Base-by-base conservation (phyloP, 2,888 invertebrate genomes). In the Ligdia adustata region DNA sequence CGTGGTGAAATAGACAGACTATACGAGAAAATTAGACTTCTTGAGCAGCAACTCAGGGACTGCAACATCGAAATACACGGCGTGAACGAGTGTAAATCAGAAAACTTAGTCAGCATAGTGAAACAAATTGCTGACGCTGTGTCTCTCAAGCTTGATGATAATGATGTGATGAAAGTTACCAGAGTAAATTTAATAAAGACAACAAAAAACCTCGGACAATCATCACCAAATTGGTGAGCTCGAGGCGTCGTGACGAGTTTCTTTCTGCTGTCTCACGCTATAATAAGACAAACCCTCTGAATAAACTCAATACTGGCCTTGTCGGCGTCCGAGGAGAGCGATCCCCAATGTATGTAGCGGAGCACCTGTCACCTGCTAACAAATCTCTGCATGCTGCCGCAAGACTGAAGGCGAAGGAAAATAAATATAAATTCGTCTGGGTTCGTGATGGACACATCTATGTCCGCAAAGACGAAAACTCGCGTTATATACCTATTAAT, bases 391-490 rank as follows among this genome's bases (percentile, higher is more conserved):
- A 27, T 12, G 27, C 27, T 12, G 27, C 27, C 2, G 11, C 27
- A 3, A 4, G 27, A 6, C 27, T 27, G 6, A 27, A 12, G 12
- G 12, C 12, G 11, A 27, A 27, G 27, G 27, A 27, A 11, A 27
- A 27, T 11, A 27, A 27, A 6, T 27, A 27, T 12, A 27, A 27
- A 27, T 27, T 27, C 12, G 27, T 27, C 12, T 27, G 27, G 27
- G 26, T 26, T 9, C 26, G 26, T 5, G 26, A 26, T 5, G 26
- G 26, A 26, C 9, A 26, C 26, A 26, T 27, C 3, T 27, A 27
- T 12, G 27, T 27, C 4, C 4, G 27, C 11, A 27, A 27, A 27
- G 27, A 27, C 12, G 27, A 27, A 27, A 27, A 27, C 27, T 27
- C 27, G 3, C 27, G 26, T 5, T 26, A 26, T 3, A 26, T 18